Conservation (phyloP, 1,140 invertebrate genomes). For the Adoxophyes honmai region DNA sequence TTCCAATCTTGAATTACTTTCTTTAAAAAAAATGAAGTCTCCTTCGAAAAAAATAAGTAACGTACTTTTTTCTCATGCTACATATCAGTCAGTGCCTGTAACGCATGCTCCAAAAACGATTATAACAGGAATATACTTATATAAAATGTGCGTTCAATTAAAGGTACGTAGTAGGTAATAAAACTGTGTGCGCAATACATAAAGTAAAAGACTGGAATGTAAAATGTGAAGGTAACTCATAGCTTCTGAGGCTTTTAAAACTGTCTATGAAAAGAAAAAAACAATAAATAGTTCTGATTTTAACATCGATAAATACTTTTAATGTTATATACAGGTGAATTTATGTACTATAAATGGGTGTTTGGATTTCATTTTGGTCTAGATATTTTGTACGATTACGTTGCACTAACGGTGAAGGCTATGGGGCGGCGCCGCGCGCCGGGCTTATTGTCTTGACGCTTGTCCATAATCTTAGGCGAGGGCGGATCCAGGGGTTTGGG, state of each 20-base stretch:
- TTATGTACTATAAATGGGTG: constrained; percentile 34
- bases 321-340: constrained; percentile 40
- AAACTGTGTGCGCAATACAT: constrained; percentile 23
- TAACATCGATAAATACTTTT: constrained; percentile 55
- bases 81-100: not conserved
- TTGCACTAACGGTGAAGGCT: constrained; percentile 52
- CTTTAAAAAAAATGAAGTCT: too few species aligned
- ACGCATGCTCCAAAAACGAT: not conserved
- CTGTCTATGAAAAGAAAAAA: constrained; percentile 42
- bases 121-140: not conserved
- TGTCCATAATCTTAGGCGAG: constrained; percentile 31
- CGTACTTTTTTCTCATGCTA: too few species aligned
- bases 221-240: constrained; percentile 45
- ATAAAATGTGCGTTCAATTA: not conserved
- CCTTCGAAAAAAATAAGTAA: too few species aligned
- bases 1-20: too few species aligned
- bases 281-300: constrained; percentile 42
- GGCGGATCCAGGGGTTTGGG: too few species aligned
- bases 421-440: constrained; percentile 27
- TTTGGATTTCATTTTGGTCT: constrained; percentile 66
- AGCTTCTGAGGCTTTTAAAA: constrained; percentile 62
- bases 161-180: constrained; percentile 2
- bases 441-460: constrained; percentile 51
- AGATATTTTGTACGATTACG: constrained; percentile 67
- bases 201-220: constrained; percentile 38